Conservation (phyloP, 1,140 invertebrate genomes). For the Tetramorium simillimum region DNA sequence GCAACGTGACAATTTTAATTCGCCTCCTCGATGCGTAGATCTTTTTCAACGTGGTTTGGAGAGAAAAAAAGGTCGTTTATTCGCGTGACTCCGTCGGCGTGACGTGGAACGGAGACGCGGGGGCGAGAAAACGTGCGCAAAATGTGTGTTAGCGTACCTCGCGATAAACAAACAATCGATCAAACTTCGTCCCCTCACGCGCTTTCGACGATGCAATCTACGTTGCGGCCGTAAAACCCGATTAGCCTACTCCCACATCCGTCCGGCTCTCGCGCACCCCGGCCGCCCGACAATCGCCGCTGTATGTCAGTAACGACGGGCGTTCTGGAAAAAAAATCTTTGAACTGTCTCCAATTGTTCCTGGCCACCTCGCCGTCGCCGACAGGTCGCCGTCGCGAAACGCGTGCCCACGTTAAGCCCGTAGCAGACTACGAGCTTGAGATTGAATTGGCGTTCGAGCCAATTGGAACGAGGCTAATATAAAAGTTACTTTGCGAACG, state of each 20-base stretch:
- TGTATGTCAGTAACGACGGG: not conserved
- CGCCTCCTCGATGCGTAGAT: too few species aligned
- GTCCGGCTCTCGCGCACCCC: not conserved
- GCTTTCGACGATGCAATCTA: not conserved
- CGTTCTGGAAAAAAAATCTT: not conserved
- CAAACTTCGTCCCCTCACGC: conserved; percentile 13
- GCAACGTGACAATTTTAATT: not conserved
- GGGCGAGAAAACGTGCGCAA: not conserved
- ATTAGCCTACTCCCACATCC: not conserved
- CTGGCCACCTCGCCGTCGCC: not conserved
- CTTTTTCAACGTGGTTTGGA: not conserved
- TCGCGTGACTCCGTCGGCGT: not conserved
- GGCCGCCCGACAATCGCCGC: not conserved
- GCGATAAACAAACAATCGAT: conserved; percentile 49
- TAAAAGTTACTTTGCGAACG: too few species aligned
- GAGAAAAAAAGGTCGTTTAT: not conserved
- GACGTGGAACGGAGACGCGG: not conserved
- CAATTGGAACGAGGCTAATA: too few species aligned
- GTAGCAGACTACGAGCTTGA: too few species aligned
- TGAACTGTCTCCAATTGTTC: not conserved
- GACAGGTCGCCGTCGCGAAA: not conserved
- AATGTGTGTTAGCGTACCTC: not conserved
- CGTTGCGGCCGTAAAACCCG: not conserved
- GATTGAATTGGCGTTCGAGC: too few species aligned
- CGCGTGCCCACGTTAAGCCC: too few species aligned